phyloP scores from a whole-genome alignment of 1,140 invertebrate genomes.

The Trichonephila clavipes region DNA sequence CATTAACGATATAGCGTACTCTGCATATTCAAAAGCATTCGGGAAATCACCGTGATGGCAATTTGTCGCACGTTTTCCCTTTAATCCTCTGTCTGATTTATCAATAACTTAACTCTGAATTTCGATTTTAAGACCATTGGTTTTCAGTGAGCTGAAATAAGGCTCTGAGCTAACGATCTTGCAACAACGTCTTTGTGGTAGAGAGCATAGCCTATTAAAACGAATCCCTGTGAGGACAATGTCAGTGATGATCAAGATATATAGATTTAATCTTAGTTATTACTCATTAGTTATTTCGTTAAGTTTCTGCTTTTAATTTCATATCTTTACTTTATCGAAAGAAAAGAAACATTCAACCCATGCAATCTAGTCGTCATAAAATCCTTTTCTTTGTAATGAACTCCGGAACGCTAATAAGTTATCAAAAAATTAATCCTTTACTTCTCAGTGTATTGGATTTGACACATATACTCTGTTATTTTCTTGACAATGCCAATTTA shows the following conservation, averaged over 20 bases:
- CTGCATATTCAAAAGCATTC: slow-evolving; percentile 69
- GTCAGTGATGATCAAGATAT: background rate
- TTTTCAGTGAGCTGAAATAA: background rate
- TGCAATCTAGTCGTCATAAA: background rate
- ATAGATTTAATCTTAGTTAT: background rate
- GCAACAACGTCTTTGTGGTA: slow-evolving; percentile 25
- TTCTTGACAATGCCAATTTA: too few species aligned
- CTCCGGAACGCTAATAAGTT: too few species aligned
- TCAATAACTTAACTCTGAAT: slow-evolving; percentile 68
- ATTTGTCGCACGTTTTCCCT: slow-evolving; percentile 69
- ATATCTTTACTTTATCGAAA: background rate
- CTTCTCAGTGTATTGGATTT: too few species aligned
- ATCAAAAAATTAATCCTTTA: too few species aligned
- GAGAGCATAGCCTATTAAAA: slow-evolving; percentile 9
- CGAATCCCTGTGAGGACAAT: background rate
- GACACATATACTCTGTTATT: too few species aligned
- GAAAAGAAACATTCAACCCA: background rate
- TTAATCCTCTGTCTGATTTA: slow-evolving; percentile 59
- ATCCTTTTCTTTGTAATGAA: background rate
- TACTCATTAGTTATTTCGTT: background rate
- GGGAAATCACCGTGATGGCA: slow-evolving; percentile 50
- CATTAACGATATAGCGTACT: slow-evolving; percentile 54
- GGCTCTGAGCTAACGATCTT: slow-evolving; percentile 12
- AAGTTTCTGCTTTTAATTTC: background rate
- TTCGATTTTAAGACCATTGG: slow-evolving; percentile 60